Base-by-base conservation (phyloP, 2,797 vertebrate genomes). In the Picus viridis region DNA sequence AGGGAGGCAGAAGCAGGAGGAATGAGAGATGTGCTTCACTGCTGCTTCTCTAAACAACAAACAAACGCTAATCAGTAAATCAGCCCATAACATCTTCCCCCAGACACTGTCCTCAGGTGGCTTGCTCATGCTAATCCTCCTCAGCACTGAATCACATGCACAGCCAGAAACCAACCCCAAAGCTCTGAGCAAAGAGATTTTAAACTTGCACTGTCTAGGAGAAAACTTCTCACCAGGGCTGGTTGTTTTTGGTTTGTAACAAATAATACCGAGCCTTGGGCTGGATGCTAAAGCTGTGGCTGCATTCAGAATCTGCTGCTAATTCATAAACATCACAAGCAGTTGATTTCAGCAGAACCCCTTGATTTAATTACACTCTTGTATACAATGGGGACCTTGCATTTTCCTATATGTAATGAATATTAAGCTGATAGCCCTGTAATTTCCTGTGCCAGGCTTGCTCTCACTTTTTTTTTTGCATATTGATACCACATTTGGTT, bases 351-450 rank as follows among this genome's bases (percentile, higher is more conserved):
- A 94, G 84, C 89, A 92, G 88, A 95, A 87, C 92, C 94, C 96
- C 95, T 97, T 96, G 96, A 96, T 97, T 97, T 97, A 96, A 97
- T 97, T 96, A 95, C 89, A 82, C 83, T 94, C 88, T 91, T 34
- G 62, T 68, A 36, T 96, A 92, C 94, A 96, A 94, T 57, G 64
- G 95, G 93, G 96, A 90, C 94, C 91, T 76, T 75, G 87, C 86
- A 1, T 95, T 96, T 95, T 96, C 89, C 89, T 93, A 74, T 87
- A 90, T 41, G 65, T 22, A 43, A 93, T 94, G 95, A 96, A 97
- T 97, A 95, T 97, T 95, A 96, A 97, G 84, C 95, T 88, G 92
- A 91, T 90, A 96, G 96, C 86, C 89, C 95, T 97, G 92, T 94
- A 96, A 96, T 97, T 96, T 95, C 96, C 96, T 96, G 94, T 88